These are phyloP conservation scores for Cheilosia vernalis DNA, from an alignment of 2,888 invertebrate species.

Conservation along the genomic window DNA sequence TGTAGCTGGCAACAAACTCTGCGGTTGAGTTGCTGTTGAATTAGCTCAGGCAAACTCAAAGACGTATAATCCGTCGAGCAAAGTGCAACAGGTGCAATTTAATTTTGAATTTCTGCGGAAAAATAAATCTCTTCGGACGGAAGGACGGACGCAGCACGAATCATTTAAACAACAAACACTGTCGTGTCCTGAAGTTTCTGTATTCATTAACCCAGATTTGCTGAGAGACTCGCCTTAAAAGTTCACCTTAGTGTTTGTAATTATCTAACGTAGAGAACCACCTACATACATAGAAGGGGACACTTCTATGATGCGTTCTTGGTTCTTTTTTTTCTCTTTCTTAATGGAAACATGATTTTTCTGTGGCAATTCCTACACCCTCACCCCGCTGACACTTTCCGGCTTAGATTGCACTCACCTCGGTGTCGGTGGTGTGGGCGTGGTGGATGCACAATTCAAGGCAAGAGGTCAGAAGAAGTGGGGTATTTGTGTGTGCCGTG, in stretches of 20 bases:
- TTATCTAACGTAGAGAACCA: constrained; percentile 25
- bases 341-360: constrained; percentile 60
- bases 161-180: constrained; percentile 39
- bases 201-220: constrained; percentile 70
- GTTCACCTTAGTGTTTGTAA: constrained; percentile 42
- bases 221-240: constrained; percentile 40
- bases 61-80: constrained; percentile 16
- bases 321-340: constrained; percentile 11
- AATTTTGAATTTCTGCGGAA: constrained; percentile 44
- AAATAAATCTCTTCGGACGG: constrained; percentile 49
- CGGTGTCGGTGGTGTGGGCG: constrained; percentile 20
- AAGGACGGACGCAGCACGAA: not conserved
- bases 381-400: constrained; percentile 11
- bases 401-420: constrained; percentile 62
- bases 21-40: not conserved
- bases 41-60: constrained; percentile 4
- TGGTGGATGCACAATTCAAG: constrained; percentile 49
- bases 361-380: constrained; percentile 19
- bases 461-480: constrained; percentile 65
- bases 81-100: constrained; percentile 67
- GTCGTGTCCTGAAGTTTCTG: constrained; percentile 45
- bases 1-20: not conserved
- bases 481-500: constrained; percentile 27
- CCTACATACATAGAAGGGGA: not conserved
- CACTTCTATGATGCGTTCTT: constrained; percentile 27